Base-by-base conservation (phyloP, 2,797 vertebrate genomes). In the Pelochelys cantorii region DNA sequence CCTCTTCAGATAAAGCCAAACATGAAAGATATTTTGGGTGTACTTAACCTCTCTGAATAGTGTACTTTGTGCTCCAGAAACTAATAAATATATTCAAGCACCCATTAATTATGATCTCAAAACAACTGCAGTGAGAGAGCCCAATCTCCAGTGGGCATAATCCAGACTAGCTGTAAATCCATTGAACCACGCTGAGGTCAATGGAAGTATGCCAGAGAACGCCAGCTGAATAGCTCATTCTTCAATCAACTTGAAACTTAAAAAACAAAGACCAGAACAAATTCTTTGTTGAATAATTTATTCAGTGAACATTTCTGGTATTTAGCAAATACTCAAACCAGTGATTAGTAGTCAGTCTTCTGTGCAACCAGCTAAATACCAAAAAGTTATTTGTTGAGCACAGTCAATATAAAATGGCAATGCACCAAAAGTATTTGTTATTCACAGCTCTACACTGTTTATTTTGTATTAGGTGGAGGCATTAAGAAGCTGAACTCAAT, bases 71-170 rank as follows among this genome's bases (percentile, higher is more conserved):
- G 78, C 27, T 96, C 79, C 37, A 88, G 91, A 88, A 94, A 13
- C 9, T 23, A 93, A 59, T n/a, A 88, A 94, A 86, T 93, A 86
- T 79, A 88, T 57, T 93, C 85, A 89, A 95, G 48, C 92, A 42
- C 31, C 5, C 74, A 88, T 81, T 96, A 79, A 71, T 93, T 90
- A 62, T 88, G 31, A 93, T 52, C 59, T 27, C 54, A 90, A 93
- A 84, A n/a, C 65, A 86, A 78, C 14, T 2, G 29, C 74, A 92
- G 86, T 56, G n/a, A 71, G 59, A 86, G 18, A 55, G 81, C 12
- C 17, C 18, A 10, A 34, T 34, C 65, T 71, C 31, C 80, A 95
- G 80, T 85, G 86, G 87, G 90, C 92, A 88, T 5, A 93, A 83
- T 89, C 89, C 93, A 4, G 31, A 75, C 11, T 27, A 88, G 42